These are phyloP conservation scores for Tribolium castaneum DNA, from an alignment of 1,140 invertebrate species.

Conservation along the genomic window DNA sequence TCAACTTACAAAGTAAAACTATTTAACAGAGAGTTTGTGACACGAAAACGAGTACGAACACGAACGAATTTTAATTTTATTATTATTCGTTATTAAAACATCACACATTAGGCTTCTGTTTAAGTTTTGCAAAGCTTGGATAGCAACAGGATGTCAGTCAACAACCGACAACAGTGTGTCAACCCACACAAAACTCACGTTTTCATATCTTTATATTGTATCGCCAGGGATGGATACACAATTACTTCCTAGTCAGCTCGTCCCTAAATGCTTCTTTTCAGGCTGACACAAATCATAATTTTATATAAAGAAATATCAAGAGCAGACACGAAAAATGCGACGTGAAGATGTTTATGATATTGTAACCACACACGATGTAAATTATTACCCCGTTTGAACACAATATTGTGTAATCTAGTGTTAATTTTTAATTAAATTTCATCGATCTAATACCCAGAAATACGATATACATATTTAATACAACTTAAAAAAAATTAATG, in stretches of 20 bases:
- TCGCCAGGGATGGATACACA: not conserved
- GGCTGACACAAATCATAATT: not conserved
- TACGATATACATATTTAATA: no score
- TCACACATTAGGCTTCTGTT: no score
- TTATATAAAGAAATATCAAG: not conserved
- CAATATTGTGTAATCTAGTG: not conserved
- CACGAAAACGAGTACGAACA: no score
- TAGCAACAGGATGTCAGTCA: not conserved
- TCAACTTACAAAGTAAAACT: not conserved
- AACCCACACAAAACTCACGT: not conserved
- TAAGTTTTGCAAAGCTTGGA: not conserved
- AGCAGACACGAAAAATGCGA: not conserved
- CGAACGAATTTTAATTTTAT: no score
- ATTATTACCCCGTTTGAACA: not conserved
- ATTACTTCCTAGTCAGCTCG: not conserved
- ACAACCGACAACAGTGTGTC: not conserved
- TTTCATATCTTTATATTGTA: not conserved
- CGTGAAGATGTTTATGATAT: not conserved
- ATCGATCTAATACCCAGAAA: no score
- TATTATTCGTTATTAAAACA: no score
- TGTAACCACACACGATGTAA: not conserved
- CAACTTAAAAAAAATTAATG: no score
- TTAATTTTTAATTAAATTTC: no score
- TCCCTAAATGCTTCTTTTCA: not conserved
- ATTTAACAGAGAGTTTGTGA: no score